phyloP scores from a whole-genome alignment of 2,888 invertebrate genomes.

The Protophormia terraenovae region DNA sequence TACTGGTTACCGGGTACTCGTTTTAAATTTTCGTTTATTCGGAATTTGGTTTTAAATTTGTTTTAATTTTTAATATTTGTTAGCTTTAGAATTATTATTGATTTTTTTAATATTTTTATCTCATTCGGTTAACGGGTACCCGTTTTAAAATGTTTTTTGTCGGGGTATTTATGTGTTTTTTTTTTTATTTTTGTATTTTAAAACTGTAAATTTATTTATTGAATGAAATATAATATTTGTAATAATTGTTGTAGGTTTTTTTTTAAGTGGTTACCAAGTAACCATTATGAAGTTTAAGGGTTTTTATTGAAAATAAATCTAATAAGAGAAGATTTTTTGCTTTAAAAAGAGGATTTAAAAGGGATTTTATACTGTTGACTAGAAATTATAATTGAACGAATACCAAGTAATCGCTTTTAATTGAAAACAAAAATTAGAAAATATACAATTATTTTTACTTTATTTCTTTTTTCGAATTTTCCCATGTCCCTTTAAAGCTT shows the following conservation, averaged over 20 bases:
- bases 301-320: too few relatives aligned
- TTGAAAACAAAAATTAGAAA: not conserved
- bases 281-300: too few relatives aligned
- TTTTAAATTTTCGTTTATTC: not conserved
- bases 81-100: not conserved
- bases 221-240: not conserved
- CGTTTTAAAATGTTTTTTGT: not conserved
- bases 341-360: too few relatives aligned
- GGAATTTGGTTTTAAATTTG: too few relatives aligned
- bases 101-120: not conserved
- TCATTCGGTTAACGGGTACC: not conserved
- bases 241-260: not conserved
- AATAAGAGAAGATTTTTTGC: too few relatives aligned
- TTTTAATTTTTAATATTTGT: not conserved
- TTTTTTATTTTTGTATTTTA: too few relatives aligned
- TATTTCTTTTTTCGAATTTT: not conserved
- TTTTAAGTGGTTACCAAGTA: not conserved
- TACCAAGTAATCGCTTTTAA: too few relatives aligned
- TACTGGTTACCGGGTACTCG: too few relatives aligned
- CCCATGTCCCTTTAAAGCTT: not conserved
- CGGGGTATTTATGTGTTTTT: too few relatives aligned
- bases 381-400: too few relatives aligned
- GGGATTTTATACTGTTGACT: too few relatives aligned
- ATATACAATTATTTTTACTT: not conserved
- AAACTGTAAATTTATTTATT: too few relatives aligned